Evolutionary conservation across 2,888 invertebrate species (phyloP), one percentile per base, ranked within the genome.

Genomic region (Sesia apiformis): DNA sequence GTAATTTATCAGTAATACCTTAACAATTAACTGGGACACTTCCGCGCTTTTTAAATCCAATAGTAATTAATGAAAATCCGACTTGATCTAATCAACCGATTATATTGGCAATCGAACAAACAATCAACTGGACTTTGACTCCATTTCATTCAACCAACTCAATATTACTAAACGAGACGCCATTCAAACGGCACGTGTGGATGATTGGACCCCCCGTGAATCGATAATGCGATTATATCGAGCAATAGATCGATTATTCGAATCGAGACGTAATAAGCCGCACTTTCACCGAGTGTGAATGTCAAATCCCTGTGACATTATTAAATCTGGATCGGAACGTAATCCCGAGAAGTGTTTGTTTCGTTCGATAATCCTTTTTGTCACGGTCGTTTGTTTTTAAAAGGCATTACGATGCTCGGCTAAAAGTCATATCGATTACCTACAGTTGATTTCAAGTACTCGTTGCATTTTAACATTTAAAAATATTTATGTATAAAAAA

Each of bases 221-320:
- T 62, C 68, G 72, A 69, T 84, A 84, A 84, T 83, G 72, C 82
- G 82, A 82, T 84, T 81, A 83, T 70, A 65, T 64, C 64, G 70
- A 66, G 65, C 76, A 70, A 76, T 72, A 74, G 72, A 78, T 83
- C 79, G 81, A 76, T 78, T 78, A 77, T 63, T 70, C 73, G 70
- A 75, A 74, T 75, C 76, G 71, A 68, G 63, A 69, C 65, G 67
- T 70, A 78, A 80, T 77, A 80, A 80, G 74, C 74, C 71, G 67
- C 63, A 82, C 88, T 89, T 88, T 89, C 86, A 83, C 87, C 76
- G 69, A 67, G 74, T 81, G 78, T 81, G 78, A 81, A 83, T 84
- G 86, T 85, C 84, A 82, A 74, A 76, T 74, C 69, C 69, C 64
- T 64, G 68, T 71, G 78, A 79, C 76, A 72, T 73, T 75, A 78